Conservation (phyloP, 2,113 vertebrate genomes). For the Paradoxurus hermaphroditus region DNA sequence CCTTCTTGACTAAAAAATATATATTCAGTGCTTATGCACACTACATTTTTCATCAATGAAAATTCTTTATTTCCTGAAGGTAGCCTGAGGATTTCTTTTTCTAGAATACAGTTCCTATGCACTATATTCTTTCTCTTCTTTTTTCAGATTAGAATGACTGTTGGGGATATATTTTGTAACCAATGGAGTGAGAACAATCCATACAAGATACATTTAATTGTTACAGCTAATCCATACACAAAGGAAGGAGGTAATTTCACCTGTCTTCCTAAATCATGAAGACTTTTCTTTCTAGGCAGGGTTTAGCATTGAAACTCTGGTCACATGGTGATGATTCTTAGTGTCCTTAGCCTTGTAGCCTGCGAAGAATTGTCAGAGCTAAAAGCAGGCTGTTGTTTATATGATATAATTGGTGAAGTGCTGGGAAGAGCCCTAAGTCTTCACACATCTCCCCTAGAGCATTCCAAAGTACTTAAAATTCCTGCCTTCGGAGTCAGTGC, state of each 20-base stretch:
- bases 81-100: constrained; percentile 13
- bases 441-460: constrained; percentile 12
- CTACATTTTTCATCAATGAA: constrained; percentile 12
- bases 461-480: constrained; percentile 56
- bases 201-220: neutral
- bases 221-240: neutral
- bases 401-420: constrained; percentile 47
- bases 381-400: constrained; percentile 41
- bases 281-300: constrained; percentile 44
- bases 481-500: constrained; percentile 28
- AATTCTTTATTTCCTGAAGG: constrained; percentile 26
- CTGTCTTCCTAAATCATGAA: neutral
- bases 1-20: neutral
- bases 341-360: constrained; percentile 6
- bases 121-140: neutral
- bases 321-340: constrained; percentile 37
- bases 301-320: neutral
- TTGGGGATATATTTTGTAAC: neutral
- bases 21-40: neutral
- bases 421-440: constrained; percentile 28
- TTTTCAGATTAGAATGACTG: neutral
- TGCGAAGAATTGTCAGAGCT: constrained; percentile 46
- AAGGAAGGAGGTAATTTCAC: neutral
- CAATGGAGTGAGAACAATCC: neutral
- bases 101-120: neutral